Evolutionary conservation across 2,888 invertebrate genomes (phyloP).

Genomic region (Ormyrus pomaceus): DNA sequence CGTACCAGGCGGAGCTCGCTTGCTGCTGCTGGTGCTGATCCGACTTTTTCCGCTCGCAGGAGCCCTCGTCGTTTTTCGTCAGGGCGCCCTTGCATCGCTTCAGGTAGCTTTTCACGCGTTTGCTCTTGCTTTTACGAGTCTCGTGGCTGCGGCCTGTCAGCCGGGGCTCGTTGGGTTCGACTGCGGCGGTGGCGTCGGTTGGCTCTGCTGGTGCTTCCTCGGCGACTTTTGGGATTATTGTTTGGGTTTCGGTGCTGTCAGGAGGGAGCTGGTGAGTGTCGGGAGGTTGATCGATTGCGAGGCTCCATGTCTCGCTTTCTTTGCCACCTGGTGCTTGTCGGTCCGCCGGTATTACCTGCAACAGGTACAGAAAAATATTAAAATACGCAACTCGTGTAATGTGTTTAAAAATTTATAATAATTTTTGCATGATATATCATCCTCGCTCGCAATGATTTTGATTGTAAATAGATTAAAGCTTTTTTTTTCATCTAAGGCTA

Average conservation of each 20-base stretch:
- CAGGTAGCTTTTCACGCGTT: conserved; percentile 78
- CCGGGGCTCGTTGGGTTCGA: conserved; percentile 57
- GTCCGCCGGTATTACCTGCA: conserved; percentile 73
- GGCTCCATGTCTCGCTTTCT: conserved; percentile 69
- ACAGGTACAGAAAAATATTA: conserved; percentile 16
- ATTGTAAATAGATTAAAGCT: too few relatives aligned
- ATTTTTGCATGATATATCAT: too few relatives aligned
- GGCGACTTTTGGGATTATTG: neutral
- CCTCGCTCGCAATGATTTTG: neutral
- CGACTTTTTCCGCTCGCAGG: conserved; percentile 58
- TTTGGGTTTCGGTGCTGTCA: conserved; percentile 53
- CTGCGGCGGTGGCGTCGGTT: conserved; percentile 13
- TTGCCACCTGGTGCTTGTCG: conserved; percentile 67
- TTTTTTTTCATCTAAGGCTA: too few relatives aligned
- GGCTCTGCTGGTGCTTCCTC: conserved; percentile 22
- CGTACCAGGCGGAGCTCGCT: conserved; percentile 42
- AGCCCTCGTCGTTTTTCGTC: conserved; percentile 65
- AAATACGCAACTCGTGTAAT: too few relatives aligned
- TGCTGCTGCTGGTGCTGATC: conserved; percentile 26
- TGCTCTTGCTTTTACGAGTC: conserved; percentile 77
- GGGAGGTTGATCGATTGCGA: conserved; percentile 65
- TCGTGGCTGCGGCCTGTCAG: conserved; percentile 71
- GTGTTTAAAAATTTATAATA: too few relatives aligned
- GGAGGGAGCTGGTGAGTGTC: neutral
- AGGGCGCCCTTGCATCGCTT: conserved; percentile 77